phyloP scores from a whole-genome alignment of 1,140 invertebrate genomes.

The Metaphire vulgaris region DNA sequence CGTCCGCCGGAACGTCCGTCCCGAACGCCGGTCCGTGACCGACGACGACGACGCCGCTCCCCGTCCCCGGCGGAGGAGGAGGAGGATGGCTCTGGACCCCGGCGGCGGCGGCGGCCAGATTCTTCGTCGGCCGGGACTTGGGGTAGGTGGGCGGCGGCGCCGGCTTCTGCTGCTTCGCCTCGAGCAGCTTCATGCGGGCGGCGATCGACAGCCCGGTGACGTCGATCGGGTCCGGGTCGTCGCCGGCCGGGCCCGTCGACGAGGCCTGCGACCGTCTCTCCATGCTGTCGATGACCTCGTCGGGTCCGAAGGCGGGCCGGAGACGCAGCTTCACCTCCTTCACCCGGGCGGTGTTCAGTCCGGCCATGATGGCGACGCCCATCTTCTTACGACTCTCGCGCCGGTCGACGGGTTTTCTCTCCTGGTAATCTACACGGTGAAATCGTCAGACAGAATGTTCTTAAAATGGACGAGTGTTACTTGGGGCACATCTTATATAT shows the following conservation, averaged over 20 bases:
- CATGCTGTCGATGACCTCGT: neutral
- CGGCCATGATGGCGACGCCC: neutral
- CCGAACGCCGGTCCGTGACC: too few relatives aligned
- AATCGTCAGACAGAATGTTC: too few relatives aligned
- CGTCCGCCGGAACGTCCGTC: too few relatives aligned
- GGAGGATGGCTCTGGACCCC: too few relatives aligned
- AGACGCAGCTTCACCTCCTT: neutral
- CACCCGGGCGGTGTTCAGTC: neutral
- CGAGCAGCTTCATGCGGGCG: neutral
- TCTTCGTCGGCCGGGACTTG: neutral
- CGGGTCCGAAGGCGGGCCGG: neutral
- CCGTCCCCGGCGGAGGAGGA: too few relatives aligned
- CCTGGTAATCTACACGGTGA: neutral
- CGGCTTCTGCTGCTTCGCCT: neutral
- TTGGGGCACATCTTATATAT: too few relatives aligned
- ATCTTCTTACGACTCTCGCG: neutral
- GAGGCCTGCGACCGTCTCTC: neutral
- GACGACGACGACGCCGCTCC: too few relatives aligned
- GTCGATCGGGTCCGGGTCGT: neutral
- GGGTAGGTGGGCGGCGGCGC: neutral
- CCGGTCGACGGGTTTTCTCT: neutral
- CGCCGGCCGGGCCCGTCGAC: too few relatives aligned
- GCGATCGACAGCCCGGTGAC: neutral
- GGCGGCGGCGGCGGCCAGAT: too few relatives aligned
- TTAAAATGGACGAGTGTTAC: too few relatives aligned